phyloP scores from a whole-genome alignment of 2,113 vertebrate species.

The Eublepharis macularius region DNA sequence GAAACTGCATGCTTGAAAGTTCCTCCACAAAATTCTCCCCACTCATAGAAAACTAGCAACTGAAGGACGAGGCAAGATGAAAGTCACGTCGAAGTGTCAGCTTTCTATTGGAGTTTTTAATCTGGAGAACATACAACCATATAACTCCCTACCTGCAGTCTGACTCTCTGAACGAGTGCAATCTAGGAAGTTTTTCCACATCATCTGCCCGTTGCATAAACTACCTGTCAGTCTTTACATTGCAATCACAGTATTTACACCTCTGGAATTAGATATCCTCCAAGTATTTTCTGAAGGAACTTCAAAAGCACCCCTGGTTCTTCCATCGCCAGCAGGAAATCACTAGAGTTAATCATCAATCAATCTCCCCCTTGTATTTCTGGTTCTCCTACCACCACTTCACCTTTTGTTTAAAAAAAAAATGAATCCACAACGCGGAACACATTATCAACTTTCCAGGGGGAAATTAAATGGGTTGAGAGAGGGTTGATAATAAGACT shows the following conservation, averaged over 20 bases:
- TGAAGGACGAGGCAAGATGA: too few relatives aligned
- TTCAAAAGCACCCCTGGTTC: slow-evolving; percentile 14
- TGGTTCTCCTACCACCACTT: not conserved
- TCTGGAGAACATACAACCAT: too few relatives aligned
- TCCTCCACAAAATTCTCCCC: too few relatives aligned
- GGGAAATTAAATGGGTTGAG: slow-evolving; percentile 3
- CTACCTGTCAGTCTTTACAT: not conserved
- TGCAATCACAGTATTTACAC: not conserved
- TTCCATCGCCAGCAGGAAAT: not conserved
- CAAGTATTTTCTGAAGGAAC: not conserved
- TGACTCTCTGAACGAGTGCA: not conserved
- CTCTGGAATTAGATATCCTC: not conserved
- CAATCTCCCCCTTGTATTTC: slow-evolving; percentile 17
- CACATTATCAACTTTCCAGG: slow-evolving; percentile 6
- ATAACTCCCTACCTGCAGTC: not conserved
- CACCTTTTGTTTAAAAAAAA: not conserved
- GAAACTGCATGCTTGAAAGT: too few relatives aligned
- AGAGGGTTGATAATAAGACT: slow-evolving; percentile 39
- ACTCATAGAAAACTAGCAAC: too few relatives aligned
- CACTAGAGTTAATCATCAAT: slow-evolving; percentile 18
- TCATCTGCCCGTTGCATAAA: not conserved
- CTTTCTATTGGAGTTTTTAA: too few relatives aligned
- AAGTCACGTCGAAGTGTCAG: too few relatives aligned
- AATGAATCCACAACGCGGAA: not conserved
- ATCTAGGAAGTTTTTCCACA: too few relatives aligned